A percentile compares a stretch with the other conserved stretches of the same genome.
phyloP scores from a whole-genome alignment of 2,113 vertebrate species.

The Caracal caracal region DNA sequence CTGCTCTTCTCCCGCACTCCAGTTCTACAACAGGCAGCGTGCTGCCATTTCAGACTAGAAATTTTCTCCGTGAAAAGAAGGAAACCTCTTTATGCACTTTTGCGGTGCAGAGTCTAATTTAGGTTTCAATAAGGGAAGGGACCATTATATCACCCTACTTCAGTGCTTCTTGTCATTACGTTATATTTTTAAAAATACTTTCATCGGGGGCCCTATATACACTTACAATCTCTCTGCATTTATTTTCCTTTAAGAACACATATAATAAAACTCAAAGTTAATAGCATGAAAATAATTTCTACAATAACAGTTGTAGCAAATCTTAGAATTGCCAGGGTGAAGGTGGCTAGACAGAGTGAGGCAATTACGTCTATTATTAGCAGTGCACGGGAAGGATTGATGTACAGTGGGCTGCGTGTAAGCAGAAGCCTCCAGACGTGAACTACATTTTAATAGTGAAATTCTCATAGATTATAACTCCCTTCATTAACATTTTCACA shows the following conservation, averaged over 20 bases:
- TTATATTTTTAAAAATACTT: slow-evolving; percentile 68
- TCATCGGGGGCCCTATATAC: not conserved
- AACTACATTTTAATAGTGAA: slow-evolving; percentile 92
- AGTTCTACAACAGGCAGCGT: not conserved
- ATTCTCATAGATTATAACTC: slow-evolving; percentile 93
- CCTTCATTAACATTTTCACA: slow-evolving; percentile 99
- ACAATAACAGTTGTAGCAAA: slow-evolving; percentile 79
- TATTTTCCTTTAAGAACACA: slow-evolving; percentile 80
- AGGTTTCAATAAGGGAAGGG: slow-evolving; percentile 45
- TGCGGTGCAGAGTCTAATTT: slow-evolving; percentile 67
- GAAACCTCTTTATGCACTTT: slow-evolving; percentile 18
- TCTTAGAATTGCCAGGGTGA: slow-evolving; percentile 73
- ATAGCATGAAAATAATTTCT: slow-evolving; percentile 82
- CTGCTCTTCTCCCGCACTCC: not conserved
- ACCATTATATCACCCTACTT: slow-evolving; percentile 55
- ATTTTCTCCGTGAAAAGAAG: slow-evolving; percentile 20
- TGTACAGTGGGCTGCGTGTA: slow-evolving; percentile 89
- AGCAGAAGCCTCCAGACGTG: slow-evolving; percentile 92
- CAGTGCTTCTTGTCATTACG: slow-evolving; percentile 57
- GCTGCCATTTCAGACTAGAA: slow-evolving; percentile 9
- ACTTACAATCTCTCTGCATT: slow-evolving; percentile 68
- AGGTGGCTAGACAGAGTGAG: slow-evolving; percentile 86
- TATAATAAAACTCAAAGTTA: slow-evolving; percentile 78
- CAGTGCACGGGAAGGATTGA: slow-evolving; percentile 90
- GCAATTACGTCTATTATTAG: slow-evolving; percentile 92